phyloP scores from a whole-genome alignment of 1,140 invertebrate genomes.

The Drosophila simulans region DNA sequence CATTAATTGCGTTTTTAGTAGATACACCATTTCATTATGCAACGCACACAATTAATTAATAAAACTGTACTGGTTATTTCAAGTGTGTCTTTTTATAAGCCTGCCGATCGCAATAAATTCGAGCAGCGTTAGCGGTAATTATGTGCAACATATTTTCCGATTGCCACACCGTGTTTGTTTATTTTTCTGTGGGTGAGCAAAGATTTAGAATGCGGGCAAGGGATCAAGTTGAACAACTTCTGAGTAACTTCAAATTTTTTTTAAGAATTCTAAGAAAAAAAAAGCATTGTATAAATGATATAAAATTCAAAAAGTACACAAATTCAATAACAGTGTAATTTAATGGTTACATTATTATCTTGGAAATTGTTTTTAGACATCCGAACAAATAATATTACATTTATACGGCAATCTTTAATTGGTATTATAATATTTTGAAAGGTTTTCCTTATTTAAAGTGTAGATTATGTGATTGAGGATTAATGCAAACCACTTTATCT shows the following conservation, averaged over 20 bases:
- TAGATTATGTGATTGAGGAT: slow-evolving; percentile 6
- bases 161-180: slow-evolving; percentile 2
- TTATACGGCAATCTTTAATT: no score
- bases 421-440: no score
- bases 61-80: slow-evolving; percentile 21
- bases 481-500: slow-evolving; percentile 36
- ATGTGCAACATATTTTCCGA: slow-evolving; percentile 22
- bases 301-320: not conserved
- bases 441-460: not conserved
- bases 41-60: slow-evolving; percentile 42
- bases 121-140: slow-evolving; percentile 28
- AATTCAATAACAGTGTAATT: no score
- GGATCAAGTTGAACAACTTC: slow-evolving; percentile 5
- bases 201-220: slow-evolving; percentile 16
- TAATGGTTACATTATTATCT: not conserved
- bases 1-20: slow-evolving; percentile 28
- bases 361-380: no score
- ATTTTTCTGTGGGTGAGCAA: slow-evolving; percentile 8
- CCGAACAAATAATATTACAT: no score
- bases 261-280: not conserved
- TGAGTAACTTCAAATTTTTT: not conserved
- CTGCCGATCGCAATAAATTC: slow-evolving; percentile 24
- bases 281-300: not conserved
- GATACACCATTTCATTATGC: slow-evolving; percentile 1
- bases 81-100: slow-evolving; percentile 4